These are phyloP conservation scores for Syngnathus typhle DNA, from an alignment of 2,113 vertebrate genomes.

Conservation along the genomic window DNA sequence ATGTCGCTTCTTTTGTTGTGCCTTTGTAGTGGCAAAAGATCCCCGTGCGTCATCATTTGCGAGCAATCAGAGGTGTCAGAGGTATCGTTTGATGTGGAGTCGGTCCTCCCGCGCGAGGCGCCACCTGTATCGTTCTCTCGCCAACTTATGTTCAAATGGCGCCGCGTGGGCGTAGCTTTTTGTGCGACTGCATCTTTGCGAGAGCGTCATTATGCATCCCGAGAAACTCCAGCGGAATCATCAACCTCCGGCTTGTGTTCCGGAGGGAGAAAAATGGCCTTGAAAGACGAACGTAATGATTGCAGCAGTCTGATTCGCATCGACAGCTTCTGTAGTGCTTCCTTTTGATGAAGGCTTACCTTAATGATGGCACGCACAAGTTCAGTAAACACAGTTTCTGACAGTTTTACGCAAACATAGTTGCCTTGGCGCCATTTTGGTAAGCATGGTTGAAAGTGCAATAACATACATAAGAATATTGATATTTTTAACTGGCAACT, in stretches of 20 bases:
- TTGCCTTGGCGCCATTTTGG: too few relatives aligned
- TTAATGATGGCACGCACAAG: constrained; percentile 10
- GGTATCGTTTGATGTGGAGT: constrained; percentile 98
- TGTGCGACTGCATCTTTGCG: constrained; percentile 17
- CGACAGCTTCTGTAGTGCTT: constrained; percentile 28
- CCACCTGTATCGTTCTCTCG: constrained; percentile 73
- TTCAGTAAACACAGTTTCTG: constrained; percentile 22
- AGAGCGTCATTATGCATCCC: constrained; percentile 23
- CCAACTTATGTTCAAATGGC: constrained; percentile 35
- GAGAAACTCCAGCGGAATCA: constrained; percentile 30
- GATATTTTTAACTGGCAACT: too few relatives aligned
- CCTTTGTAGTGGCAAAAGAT: constrained; percentile 99
- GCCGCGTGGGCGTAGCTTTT: constrained; percentile 37
- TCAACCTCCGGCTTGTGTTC: constrained; percentile 36
- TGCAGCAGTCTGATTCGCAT: constrained; percentile 38
- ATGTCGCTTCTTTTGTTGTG: constrained; percentile 99
- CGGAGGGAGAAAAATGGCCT: constrained; percentile 28
- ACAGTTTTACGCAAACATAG: constrained; percentile 14
- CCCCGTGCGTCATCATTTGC: constrained; percentile 95
- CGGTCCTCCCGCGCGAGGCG: constrained; percentile 83
- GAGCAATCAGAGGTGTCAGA: constrained; percentile 97
- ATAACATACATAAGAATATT: too few relatives aligned
- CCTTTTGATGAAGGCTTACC: constrained; percentile 42
- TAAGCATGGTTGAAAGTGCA: too few relatives aligned
- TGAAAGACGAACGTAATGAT: constrained; percentile 37